phyloP scores from a whole-genome alignment of 2,113 vertebrate species.

The Oryctolagus cuniculus region DNA sequence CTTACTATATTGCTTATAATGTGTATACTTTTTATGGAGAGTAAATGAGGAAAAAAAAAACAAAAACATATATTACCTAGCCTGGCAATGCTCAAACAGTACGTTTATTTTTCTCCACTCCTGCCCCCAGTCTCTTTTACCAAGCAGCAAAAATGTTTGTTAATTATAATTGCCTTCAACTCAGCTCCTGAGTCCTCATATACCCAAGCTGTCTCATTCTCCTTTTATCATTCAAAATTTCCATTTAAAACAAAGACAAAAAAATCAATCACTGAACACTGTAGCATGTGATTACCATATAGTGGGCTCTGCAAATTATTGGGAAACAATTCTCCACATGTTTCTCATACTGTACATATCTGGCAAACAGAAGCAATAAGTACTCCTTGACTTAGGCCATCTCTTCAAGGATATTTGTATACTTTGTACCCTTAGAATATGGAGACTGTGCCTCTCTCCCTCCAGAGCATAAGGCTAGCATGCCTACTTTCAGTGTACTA shows the following conservation, averaged over 20 bases:
- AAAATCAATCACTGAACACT: background rate
- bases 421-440: background rate
- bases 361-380: background rate
- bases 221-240: background rate
- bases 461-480: background rate
- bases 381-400: background rate
- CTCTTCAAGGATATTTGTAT: background rate
- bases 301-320: background rate
- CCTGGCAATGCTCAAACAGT: background rate
- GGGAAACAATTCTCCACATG: background rate
- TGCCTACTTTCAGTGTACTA: background rate
- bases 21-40: background rate
- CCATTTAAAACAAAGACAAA: background rate
- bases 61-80: background rate
- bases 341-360: background rate
- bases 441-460: background rate
- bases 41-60: background rate
- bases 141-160: background rate
- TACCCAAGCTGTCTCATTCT: background rate
- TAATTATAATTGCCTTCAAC: background rate
- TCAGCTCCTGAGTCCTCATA: background rate
- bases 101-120: background rate
- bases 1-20: background rate
- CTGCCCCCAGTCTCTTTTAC: background rate
- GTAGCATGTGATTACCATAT: background rate